These are phyloP conservation scores for Thalassoma bifasciatum DNA, from an alignment of 2,113 vertebrate genomes.

Conservation along the genomic window DNA sequence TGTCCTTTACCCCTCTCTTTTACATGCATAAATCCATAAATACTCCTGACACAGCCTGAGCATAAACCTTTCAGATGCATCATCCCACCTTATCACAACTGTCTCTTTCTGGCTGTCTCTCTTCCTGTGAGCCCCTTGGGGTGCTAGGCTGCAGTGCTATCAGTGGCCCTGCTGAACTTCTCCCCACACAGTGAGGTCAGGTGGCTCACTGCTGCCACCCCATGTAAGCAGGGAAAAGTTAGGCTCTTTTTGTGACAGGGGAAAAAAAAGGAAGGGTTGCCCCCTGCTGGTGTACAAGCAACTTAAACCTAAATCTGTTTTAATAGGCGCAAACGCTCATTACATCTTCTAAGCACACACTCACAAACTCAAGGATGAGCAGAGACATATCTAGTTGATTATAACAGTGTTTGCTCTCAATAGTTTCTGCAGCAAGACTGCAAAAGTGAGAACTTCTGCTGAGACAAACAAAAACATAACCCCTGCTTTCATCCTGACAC, in stretches of 20 bases:
- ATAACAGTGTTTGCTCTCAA: slow-evolving; percentile 13
- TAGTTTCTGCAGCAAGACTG: slow-evolving; percentile 12
- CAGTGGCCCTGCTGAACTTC: slow-evolving; percentile 55
- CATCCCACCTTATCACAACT: slow-evolving; percentile 17
- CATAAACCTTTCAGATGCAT: slow-evolving; percentile 26
- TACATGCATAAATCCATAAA: too few species aligned
- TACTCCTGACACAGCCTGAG: slow-evolving; percentile 34
- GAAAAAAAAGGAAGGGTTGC: slow-evolving; percentile 29
- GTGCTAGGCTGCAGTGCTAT: slow-evolving; percentile 48
- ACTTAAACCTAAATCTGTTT: neutral
- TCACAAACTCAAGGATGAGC: slow-evolving; percentile 10
- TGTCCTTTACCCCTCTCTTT: slow-evolving; percentile 20
- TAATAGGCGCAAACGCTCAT: neutral
- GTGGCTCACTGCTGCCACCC: slow-evolving; percentile 62
- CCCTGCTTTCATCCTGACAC: slow-evolving; percentile 17
- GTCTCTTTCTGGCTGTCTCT: slow-evolving; percentile 28
- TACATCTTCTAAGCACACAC: neutral
- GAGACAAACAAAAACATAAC: slow-evolving; percentile 28
- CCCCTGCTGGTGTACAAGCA: slow-evolving; percentile 50
- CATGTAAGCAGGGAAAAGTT: slow-evolving; percentile 7
- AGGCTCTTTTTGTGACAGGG: neutral
- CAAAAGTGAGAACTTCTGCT: slow-evolving; percentile 12
- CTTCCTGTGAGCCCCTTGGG: slow-evolving; percentile 38
- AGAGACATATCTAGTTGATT: neutral
- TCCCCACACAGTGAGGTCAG: slow-evolving; percentile 26